Percentiles rank a stretch among this genome's conserved stretches.
Evolutionary conservation across 2,797 vertebrate genomes (phyloP).

Genomic region (Thripadectes ignobilis): DNA sequence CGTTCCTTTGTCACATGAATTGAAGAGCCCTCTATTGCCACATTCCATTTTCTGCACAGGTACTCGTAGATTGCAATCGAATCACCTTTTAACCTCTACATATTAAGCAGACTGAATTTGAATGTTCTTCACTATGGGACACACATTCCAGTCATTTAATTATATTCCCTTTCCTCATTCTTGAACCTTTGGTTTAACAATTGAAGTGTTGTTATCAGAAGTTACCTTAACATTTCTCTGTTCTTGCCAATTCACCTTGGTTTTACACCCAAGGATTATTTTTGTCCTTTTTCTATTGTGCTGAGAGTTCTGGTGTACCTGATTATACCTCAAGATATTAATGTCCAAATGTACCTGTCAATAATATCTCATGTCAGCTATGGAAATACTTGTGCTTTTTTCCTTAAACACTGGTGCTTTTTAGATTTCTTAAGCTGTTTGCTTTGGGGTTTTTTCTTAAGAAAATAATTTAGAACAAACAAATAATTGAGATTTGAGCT

Average conservation of each 20-base stretch:
- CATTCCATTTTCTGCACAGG: slow-evolving; percentile 35
- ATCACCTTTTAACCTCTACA: slow-evolving; percentile 27
- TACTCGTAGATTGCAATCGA: background rate
- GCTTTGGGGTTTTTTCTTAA: background rate
- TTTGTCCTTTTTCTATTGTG: background rate
- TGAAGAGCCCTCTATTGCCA: background rate
- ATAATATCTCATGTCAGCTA: background rate
- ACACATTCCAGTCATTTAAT: slow-evolving; percentile 3
- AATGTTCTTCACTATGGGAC: background rate
- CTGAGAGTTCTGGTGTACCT: background rate
- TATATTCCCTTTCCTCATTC: background rate
- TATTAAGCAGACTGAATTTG: slow-evolving; percentile 17
- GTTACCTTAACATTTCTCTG: background rate
- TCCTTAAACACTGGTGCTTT: background rate
- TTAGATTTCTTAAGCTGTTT: background rate
- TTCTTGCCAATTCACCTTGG: background rate
- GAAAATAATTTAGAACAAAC: background rate
- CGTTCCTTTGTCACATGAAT: background rate
- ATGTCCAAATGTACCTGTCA: background rate
- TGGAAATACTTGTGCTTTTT: background rate
- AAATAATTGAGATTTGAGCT: background rate
- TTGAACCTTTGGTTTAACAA: background rate
- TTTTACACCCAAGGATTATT: background rate
- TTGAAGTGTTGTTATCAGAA: background rate
- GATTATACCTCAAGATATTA: background rate